Conservation (phyloP, 2,888 invertebrate species). For the Oxyteleia sp. region DNA sequence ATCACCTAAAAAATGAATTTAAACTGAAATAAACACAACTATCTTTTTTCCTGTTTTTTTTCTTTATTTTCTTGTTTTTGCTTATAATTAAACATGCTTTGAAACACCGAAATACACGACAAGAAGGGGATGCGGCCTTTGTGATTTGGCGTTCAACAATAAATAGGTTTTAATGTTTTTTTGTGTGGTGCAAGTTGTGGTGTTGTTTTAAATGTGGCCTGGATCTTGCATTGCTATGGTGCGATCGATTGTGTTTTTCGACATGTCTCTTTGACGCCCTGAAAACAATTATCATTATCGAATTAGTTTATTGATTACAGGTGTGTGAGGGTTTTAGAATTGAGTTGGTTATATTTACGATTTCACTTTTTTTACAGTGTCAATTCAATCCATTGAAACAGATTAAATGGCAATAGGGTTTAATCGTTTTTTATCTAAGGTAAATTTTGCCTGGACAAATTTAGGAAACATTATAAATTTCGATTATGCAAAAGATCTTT, state of each 20-base stretch:
- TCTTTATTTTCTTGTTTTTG: no score
- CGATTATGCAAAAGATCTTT: no score
- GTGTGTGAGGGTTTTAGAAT: background rate
- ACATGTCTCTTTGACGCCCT: slow-evolving; percentile 76
- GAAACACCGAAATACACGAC: slow-evolving; percentile 24
- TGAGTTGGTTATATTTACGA: no score
- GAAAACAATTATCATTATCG: slow-evolving; percentile 67
- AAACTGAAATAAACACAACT: no score
- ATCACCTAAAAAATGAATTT: no score
- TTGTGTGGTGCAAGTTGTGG: slow-evolving; percentile 84
- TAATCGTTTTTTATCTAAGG: no score
- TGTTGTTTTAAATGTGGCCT: slow-evolving; percentile 82
- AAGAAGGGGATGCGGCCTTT: slow-evolving; percentile 29
- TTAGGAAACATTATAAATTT: no score
- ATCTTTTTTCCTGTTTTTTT: background rate
- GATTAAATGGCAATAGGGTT: no score
- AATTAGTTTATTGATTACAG: slow-evolving; percentile 27
- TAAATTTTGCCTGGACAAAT: no score
- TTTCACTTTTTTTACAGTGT: no score
- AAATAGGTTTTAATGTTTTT: slow-evolving; percentile 78
- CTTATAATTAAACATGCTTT: slow-evolving; percentile 47
- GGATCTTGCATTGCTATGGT: slow-evolving; percentile 83
- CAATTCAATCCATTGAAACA: no score
- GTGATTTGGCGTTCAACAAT: slow-evolving; percentile 43
- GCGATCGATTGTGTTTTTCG: slow-evolving; percentile 80